Percentiles rank a stretch among this genome's conserved stretches.
phyloP scores from a whole-genome alignment of 2,797 vertebrate species.

The Cirrhinus molitorella region DNA sequence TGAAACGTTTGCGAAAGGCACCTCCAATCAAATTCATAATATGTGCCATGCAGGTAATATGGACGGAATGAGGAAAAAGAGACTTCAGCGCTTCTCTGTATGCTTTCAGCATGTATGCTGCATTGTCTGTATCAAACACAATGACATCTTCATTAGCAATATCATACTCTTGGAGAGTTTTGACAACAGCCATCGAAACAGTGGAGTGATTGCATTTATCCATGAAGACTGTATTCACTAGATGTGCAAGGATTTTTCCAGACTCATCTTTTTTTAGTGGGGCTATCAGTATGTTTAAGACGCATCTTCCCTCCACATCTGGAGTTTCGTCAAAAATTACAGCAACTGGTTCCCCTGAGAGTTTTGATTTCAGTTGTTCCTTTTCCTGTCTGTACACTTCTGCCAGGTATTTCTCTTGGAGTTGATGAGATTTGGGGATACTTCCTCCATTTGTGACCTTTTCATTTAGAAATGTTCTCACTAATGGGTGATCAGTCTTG shows the following conservation, averaged over 20 bases:
- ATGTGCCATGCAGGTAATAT: slow-evolving; percentile 56
- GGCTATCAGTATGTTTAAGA: slow-evolving; percentile 51
- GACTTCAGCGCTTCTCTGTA: slow-evolving; percentile 33
- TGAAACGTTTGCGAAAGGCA: slow-evolving; percentile 56
- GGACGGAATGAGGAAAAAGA: slow-evolving; percentile 45
- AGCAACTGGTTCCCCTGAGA: slow-evolving; percentile 51
- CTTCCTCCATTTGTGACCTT: slow-evolving; percentile 40
- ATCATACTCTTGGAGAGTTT: slow-evolving; percentile 45
- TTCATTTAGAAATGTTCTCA: background rate
- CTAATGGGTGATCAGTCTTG: background rate
- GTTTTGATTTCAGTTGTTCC: slow-evolving; percentile 20
- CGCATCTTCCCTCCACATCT: slow-evolving; percentile 52
- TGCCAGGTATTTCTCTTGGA: slow-evolving; percentile 45
- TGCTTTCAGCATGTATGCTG: slow-evolving; percentile 57
- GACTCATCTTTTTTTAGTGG: slow-evolving; percentile 57
- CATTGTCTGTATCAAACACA: slow-evolving; percentile 62
- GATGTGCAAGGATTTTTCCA: slow-evolving; percentile 52
- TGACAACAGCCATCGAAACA: slow-evolving; percentile 49
- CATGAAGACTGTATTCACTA: slow-evolving; percentile 50
- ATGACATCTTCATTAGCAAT: slow-evolving; percentile 54
- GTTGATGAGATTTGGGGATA: slow-evolving; percentile 45
- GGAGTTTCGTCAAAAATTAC: slow-evolving; percentile 61
- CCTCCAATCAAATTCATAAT: slow-evolving; percentile 53
- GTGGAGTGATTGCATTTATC: slow-evolving; percentile 54
- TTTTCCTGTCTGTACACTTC: slow-evolving; percentile 46